These are phyloP conservation scores for Seira sanloemensis DNA, from an alignment of 2,888 invertebrate genomes.

Conservation along the genomic window DNA sequence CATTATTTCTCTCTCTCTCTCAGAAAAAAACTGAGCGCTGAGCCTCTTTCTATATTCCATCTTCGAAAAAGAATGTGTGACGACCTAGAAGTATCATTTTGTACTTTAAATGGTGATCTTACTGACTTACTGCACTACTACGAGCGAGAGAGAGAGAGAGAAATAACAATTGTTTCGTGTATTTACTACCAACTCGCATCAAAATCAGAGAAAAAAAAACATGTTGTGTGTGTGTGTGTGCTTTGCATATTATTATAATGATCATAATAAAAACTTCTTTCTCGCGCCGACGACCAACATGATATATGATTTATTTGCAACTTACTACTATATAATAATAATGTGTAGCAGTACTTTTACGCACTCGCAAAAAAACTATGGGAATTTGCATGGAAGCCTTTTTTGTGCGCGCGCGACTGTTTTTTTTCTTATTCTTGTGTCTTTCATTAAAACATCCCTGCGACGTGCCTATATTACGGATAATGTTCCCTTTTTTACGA, in stretches of 20 bases:
- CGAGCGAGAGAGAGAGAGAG: neutral
- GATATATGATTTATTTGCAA: slow-evolving; percentile 10
- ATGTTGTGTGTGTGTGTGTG: neutral
- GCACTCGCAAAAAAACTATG: neutral
- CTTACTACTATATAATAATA: neutral
- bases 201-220: neutral
- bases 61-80: slow-evolving; percentile 30
- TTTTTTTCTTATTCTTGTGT: slow-evolving; percentile 19
- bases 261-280: neutral
- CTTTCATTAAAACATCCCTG: neutral
- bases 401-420: slow-evolving; percentile 28
- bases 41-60: neutral
- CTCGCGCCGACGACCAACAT: neutral
- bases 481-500: neutral
- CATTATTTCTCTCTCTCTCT: too few relatives aligned
- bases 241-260: slow-evolving; percentile 9
- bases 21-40: too few relatives aligned
- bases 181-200: neutral
- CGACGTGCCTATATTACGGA: neutral
- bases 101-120: slow-evolving; percentile 55
- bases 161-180: neutral
- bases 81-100: slow-evolving; percentile 58
- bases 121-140: slow-evolving; percentile 43
- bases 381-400: slow-evolving; percentile 3
- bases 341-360: neutral